Conservation (phyloP, 2,888 invertebrate species). For the Eupeodes luniger region DNA sequence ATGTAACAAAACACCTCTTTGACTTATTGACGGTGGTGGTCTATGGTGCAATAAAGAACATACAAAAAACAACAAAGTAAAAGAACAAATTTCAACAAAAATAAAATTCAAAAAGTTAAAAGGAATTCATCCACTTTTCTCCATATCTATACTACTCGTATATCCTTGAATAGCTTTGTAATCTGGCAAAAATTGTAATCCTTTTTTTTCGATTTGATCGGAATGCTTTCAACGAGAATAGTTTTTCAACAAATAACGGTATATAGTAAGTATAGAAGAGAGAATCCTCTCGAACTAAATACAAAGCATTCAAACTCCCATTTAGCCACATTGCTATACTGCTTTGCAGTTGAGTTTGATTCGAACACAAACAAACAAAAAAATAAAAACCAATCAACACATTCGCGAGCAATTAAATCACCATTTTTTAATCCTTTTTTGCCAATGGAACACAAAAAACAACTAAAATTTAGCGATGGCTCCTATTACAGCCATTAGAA, state of each 20-base stretch:
- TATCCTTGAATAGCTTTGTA: constrained; percentile 37
- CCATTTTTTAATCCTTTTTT: constrained; percentile 38
- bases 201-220: constrained; percentile 61
- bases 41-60: not conserved
- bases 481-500: constrained; percentile 51
- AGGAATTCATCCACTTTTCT: constrained; percentile 43
- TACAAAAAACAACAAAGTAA: not conserved
- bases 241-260: constrained; percentile 37
- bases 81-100: not conserved
- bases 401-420: constrained; percentile 73
- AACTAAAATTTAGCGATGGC: not conserved
- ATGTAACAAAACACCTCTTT: constrained; percentile 33
- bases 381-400: constrained; percentile 70
- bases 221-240: constrained; percentile 70
- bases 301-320: constrained; percentile 21
- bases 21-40: constrained; percentile 20
- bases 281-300: constrained; percentile 48
- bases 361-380: constrained; percentile 8
- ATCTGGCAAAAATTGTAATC: constrained; percentile 64
- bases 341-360: constrained; percentile 8
- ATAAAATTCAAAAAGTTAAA: constrained; percentile 24
- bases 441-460: not conserved
- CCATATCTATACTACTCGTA: too few species aligned
- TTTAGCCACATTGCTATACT: not conserved
- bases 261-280: not conserved